Conservation (phyloP, 2,113 vertebrate species). For the Hippopotamus amphibius region DNA sequence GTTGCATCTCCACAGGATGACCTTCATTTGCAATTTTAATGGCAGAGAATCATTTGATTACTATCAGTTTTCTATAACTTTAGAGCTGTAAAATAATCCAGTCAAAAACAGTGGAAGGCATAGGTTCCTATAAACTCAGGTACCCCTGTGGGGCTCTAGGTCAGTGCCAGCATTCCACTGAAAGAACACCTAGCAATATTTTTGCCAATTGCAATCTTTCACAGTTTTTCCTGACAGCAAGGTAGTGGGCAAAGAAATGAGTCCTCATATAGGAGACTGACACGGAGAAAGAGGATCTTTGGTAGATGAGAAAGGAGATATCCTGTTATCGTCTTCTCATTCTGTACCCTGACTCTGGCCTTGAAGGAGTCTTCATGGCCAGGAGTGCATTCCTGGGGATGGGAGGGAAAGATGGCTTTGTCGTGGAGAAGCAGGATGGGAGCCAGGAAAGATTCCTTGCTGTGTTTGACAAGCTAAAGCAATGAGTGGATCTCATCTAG, state of each 20-base stretch:
- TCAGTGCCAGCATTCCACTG: background rate
- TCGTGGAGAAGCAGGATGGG: background rate
- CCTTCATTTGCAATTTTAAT: slow-evolving; percentile 29
- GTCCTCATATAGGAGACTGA: background rate
- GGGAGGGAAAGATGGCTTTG: background rate
- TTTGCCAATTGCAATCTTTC: background rate
- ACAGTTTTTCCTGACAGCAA: background rate
- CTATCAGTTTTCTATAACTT: slow-evolving; percentile 49
- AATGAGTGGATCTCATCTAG: background rate
- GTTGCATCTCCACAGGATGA: background rate
- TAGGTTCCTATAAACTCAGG: background rate
- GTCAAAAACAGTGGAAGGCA: background rate
- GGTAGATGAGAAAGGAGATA: background rate
- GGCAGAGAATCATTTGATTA: slow-evolving; percentile 46
- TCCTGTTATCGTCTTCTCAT: background rate
- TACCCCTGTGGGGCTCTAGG: background rate
- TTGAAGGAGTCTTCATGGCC: background rate
- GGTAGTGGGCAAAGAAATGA: background rate
- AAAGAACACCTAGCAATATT: background rate
- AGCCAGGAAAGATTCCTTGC: background rate
- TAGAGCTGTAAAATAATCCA: slow-evolving; percentile 39
- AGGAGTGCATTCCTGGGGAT: background rate
- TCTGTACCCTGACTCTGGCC: background rate
- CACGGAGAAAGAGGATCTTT: background rate
- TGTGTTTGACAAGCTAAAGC: background rate